Evolutionary conservation across 2,888 invertebrate species (phyloP).

Genomic region (Mamestra brassicae): DNA sequence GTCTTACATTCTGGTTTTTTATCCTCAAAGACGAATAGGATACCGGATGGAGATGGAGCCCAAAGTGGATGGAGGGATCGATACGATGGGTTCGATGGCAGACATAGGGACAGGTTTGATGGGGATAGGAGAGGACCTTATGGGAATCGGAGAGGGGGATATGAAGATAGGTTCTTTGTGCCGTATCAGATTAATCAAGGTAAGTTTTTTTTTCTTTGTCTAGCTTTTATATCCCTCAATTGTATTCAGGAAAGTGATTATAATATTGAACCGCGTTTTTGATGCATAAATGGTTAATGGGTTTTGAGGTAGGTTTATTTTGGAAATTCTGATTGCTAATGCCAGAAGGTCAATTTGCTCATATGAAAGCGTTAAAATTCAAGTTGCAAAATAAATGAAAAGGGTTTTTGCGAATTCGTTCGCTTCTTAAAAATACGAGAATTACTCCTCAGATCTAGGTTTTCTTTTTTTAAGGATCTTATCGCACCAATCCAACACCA

Average conservation of each 20-base stretch:
- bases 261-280: not conserved
- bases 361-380: too few relatives aligned
- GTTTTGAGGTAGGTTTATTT: not conserved
- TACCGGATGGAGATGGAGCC: slow-evolving; percentile 51
- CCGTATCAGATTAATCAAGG: slow-evolving; percentile 90
- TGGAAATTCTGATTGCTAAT: not conserved
- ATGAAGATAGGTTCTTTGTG: slow-evolving; percentile 85
- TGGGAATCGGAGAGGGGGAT: slow-evolving; percentile 73
- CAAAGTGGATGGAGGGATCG: slow-evolving; percentile 74
- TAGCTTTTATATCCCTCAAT: not conserved
- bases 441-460: too few relatives aligned
- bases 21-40: slow-evolving; percentile 81
- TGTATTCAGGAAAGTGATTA: not conserved
- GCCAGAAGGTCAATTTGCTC: too few relatives aligned
- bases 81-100: slow-evolving; percentile 74
- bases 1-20: slow-evolving; percentile 86
- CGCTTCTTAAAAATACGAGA: too few relatives aligned
- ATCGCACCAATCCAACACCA: too few relatives aligned
- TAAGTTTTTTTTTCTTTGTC: slow-evolving; percentile 67
- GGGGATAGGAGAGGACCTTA: slow-evolving; percentile 71
- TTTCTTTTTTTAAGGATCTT: not conserved
- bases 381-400: too few relatives aligned
- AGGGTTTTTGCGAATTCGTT: too few relatives aligned
- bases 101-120: slow-evolving; percentile 70
- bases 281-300: not conserved